Conservation (phyloP, 2,888 invertebrate genomes). For the Barypeithes pellucidus region DNA sequence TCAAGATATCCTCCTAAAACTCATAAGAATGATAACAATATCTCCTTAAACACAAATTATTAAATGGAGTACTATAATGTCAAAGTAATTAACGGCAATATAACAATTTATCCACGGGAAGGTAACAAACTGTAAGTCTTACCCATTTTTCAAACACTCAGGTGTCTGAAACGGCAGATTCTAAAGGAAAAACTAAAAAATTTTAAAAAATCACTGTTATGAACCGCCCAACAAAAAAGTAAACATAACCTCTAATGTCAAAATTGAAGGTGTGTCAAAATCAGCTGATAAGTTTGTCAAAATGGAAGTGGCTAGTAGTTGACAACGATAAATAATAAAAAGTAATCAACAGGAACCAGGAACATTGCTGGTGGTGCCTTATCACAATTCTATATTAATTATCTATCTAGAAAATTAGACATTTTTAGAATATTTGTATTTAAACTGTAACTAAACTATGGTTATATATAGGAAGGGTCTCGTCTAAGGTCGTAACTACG, state of each 20-base stretch:
- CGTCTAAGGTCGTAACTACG: not conserved
- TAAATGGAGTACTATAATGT: constrained; percentile 4
- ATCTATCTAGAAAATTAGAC: too few species aligned
- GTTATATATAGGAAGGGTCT: not conserved
- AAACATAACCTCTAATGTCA: constrained; percentile 30
- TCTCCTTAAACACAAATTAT: not conserved
- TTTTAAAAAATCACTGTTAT: constrained; percentile 17
- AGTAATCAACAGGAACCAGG: too few species aligned
- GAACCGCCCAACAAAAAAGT: constrained; percentile 43
- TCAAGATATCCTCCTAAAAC: not conserved
- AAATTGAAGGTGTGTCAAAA: constrained; percentile 8
- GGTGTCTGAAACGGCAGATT: constrained; percentile 25
- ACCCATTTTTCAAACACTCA: constrained; percentile 30
- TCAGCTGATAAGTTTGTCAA: constrained; percentile 7
- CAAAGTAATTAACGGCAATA: constrained; percentile 9
- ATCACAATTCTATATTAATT: too few species aligned
- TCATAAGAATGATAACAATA: constrained; percentile 1
- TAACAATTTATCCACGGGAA: not conserved
- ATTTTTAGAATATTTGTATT: too few species aligned
- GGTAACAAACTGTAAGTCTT: constrained; percentile 7
- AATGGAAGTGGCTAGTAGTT: constrained; percentile 11
- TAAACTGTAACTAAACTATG: too few species aligned
- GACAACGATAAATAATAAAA: not conserved
- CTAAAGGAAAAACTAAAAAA: constrained; percentile 9
- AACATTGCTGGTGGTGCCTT: too few species aligned